Percentiles rank a stretch among this genome's conserved stretches.
phyloP scores from a whole-genome alignment of 2,888 invertebrate species.

The Cryptosula pallasiana region DNA sequence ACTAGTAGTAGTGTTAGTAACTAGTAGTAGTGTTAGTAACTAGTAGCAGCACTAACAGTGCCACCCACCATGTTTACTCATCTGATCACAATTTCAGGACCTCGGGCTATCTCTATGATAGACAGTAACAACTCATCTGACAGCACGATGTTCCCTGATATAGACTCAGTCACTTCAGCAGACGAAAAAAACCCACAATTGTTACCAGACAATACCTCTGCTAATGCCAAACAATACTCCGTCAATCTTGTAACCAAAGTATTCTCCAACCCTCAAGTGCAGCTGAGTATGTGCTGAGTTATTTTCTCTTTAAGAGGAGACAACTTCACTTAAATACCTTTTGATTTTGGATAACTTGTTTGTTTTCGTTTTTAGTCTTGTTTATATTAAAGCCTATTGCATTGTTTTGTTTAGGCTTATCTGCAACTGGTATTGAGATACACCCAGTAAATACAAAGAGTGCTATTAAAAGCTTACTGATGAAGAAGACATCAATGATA shows the following conservation, averaged over 20 bases:
- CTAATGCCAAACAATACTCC: constrained; percentile 66
- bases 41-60: too few species aligned
- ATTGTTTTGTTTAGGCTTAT: background rate
- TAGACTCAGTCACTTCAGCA: background rate
- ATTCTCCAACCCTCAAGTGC: constrained; percentile 74
- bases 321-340: background rate
- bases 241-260: constrained; percentile 75
- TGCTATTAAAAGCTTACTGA: background rate
- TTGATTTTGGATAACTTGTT: background rate
- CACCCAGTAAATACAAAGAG: constrained; percentile 6
- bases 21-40: too few species aligned
- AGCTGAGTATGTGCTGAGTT: constrained; percentile 59
- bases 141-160: background rate
- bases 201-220: constrained; percentile 61
- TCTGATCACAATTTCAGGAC: too few species aligned
- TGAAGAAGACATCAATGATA: constrained; percentile 6
- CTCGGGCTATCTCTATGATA: too few species aligned
- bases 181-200: background rate
- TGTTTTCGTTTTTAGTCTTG: too few species aligned
- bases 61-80: too few species aligned
- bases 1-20: too few species aligned
- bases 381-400: too few species aligned
- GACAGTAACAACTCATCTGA: background rate
- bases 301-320: too few species aligned
- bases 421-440: constrained; percentile 9